Percentiles rank a stretch among this genome's conserved stretches.
Conservation (phyloP, 2,888 invertebrate genomes). For the Gymnoscelis rufifasciata region DNA sequence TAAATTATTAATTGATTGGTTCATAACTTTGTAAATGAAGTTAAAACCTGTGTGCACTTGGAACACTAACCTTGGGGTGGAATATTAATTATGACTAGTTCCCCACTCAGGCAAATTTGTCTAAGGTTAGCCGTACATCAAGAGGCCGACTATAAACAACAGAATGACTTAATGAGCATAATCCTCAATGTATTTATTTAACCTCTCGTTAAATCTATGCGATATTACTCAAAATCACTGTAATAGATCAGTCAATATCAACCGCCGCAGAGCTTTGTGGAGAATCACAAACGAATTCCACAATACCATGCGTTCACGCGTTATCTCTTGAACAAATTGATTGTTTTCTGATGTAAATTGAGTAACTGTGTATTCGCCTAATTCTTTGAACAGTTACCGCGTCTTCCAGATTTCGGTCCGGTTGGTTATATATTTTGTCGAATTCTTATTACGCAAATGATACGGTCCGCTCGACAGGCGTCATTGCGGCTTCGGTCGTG, state of each 20-base stretch:
- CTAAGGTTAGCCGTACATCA: constrained; percentile 37
- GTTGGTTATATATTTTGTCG: constrained; percentile 48
- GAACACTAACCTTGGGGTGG: constrained; percentile 1
- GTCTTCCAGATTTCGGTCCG: constrained; percentile 25
- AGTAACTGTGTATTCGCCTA: constrained; percentile 22
- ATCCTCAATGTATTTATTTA: constrained; percentile 59
- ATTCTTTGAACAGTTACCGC: constrained; percentile 19
- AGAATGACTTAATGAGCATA: constrained; percentile 48
- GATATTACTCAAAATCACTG: not conserved
- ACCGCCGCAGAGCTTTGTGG: not conserved
- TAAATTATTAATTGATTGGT: too few relatives aligned
- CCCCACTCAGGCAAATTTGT: constrained; percentile 21
- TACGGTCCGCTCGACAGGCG: constrained; percentile 63
- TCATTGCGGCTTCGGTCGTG: constrained; percentile 72
- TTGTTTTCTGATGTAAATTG: constrained; percentile 24
- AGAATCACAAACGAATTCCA: constrained; percentile 12
- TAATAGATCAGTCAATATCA: not conserved
- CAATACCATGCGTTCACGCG: constrained; percentile 11
- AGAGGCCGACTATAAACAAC: constrained; percentile 46
- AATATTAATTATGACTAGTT: constrained; percentile 23
- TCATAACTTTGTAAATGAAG: not conserved
- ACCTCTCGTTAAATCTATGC: constrained; percentile 49
- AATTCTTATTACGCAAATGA: constrained; percentile 71
- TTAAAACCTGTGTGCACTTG: not conserved
- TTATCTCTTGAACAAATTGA: constrained; percentile 14